Evolutionary conservation across 2,113 vertebrate genomes (phyloP), one percentile per base, ranked within the genome.

Genomic region (Xyliphius kryptos): DNA sequence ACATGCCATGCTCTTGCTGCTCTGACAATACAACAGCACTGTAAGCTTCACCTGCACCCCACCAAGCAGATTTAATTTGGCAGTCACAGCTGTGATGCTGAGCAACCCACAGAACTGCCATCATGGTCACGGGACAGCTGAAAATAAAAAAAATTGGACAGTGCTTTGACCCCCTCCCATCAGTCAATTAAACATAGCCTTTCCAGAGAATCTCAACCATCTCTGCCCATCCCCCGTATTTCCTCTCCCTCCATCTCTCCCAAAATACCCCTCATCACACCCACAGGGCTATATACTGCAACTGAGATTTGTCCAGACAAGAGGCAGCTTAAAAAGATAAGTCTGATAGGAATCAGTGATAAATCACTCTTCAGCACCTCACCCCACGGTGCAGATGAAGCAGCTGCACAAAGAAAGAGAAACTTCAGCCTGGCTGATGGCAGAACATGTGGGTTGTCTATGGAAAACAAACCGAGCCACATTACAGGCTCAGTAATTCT

Each of bases 191-290:
- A 38, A 36, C 40, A n/a, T 17, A 50, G 16, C 32, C 47, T 48
- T 40, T 68, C 43, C 61, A 74, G 47, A 56, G 56, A 67, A 60
- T 60, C 26, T 37, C 47, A 60, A 40, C 40, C 49, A 46, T 67
- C 41, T 44, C 13, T 54, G 22, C 36, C 54, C 22, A 48, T 22
- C 38, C 51, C 52, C 53, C 43, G 32, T 19, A 41, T 16, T 20
- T 40, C 22, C 54, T 32, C 58, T 52, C 43, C 8, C 37, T 52
- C 12, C 44, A 41, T 46, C 62, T 16, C 53, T 60, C 63, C 54
- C 66, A 40, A 73, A 71, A 73, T 66, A 71, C 37, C 57, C 61
- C 37, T 61, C 49, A 55, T 56, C 17, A 67, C 32, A 57, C 71
- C 57, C 53, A 49, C 19, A 20, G 57, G 21, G 40, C 62, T 20